Percentiles rank a stretch among this genome's conserved stretches.
phyloP scores from a whole-genome alignment of 2,113 vertebrate species.

The Anguilla japonica region DNA sequence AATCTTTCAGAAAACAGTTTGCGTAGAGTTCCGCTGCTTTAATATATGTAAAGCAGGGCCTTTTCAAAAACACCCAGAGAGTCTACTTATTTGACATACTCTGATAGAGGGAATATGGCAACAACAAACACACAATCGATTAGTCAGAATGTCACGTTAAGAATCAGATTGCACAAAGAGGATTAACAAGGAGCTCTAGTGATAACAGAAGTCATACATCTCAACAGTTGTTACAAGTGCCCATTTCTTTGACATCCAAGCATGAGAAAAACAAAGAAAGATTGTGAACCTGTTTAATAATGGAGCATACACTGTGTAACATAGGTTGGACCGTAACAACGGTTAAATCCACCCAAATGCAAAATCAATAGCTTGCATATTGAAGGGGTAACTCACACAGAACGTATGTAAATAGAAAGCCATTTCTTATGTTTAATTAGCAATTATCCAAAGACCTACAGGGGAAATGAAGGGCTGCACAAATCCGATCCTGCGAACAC shows the following conservation, averaged over 20 bases:
- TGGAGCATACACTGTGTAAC: too few relatives aligned
- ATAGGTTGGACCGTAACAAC: background rate
- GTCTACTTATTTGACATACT: background rate
- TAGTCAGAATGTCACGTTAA: background rate
- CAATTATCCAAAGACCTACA: background rate
- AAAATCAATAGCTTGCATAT: background rate
- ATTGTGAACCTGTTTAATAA: background rate
- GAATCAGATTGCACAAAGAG: background rate
- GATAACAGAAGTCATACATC: background rate
- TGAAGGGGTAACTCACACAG: background rate
- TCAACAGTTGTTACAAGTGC: background rate
- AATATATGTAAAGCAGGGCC: background rate
- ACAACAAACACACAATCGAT: background rate
- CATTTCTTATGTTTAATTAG: background rate
- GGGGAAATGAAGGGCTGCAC: background rate
- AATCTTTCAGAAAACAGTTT: background rate
- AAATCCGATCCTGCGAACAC: background rate
- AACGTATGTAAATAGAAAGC: background rate
- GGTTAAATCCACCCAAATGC: background rate
- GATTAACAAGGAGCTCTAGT: background rate
- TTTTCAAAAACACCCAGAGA: background rate
- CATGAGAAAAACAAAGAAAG: background rate
- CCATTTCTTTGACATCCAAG: background rate
- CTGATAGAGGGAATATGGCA: constrained; percentile 4
- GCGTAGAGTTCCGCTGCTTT: background rate